phyloP scores from a whole-genome alignment of 2,113 vertebrate genomes.

The Corythaixoides concolor region DNA sequence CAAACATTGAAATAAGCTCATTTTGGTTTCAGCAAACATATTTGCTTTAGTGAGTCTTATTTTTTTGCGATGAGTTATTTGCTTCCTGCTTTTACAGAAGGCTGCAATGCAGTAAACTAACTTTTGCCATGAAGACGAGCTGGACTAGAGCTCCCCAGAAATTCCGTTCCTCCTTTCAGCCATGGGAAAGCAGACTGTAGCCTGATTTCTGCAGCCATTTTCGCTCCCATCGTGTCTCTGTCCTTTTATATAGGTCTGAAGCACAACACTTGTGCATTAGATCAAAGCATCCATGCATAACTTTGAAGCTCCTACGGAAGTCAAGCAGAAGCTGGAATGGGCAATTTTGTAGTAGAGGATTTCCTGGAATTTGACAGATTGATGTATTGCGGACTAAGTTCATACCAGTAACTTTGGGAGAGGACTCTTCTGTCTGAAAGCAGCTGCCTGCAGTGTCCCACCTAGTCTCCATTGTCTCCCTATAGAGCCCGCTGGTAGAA shows the following conservation, averaged over 20 bases:
- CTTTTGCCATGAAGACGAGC: background rate
- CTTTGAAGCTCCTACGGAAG: background rate
- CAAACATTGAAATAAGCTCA: conserved; percentile 6
- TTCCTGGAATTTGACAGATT: background rate
- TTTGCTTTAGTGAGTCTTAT: background rate
- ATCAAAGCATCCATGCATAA: background rate
- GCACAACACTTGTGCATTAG: background rate
- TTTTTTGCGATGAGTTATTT: background rate
- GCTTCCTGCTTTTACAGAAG: background rate
- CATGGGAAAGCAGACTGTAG: background rate
- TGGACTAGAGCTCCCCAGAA: background rate
- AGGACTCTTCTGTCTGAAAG: background rate
- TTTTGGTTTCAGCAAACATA: background rate
- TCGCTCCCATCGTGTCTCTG: background rate
- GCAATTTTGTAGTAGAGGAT: background rate
- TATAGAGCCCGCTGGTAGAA: background rate
- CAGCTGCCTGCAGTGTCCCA: background rate
- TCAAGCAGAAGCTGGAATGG: background rate
- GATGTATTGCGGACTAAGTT: background rate
- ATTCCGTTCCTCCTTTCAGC: background rate
- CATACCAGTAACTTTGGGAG: background rate
- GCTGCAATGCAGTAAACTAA: background rate
- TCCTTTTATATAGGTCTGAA: background rate
- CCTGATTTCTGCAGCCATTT: background rate
- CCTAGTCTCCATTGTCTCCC: background rate